Base-by-base conservation (phyloP, 2,113 vertebrate species). In the Microtus ochrogaster region DNA sequence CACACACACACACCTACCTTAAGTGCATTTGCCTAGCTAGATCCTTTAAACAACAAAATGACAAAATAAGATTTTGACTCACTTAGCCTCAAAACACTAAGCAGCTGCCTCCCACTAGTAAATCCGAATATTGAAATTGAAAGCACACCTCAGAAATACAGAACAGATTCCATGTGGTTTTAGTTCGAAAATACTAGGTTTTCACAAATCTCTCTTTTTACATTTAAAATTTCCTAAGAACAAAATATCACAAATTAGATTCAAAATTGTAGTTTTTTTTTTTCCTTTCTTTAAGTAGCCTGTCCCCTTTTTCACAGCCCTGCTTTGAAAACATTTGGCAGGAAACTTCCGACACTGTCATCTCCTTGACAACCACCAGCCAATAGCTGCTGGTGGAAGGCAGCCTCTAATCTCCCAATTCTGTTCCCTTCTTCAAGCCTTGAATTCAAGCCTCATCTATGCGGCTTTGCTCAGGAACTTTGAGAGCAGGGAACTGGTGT, bases 171-270 rank as follows among this genome's bases (percentile, higher is more conserved):
- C 73, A 92, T 33, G 17, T 95, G 55, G 77, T 90, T 96, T 96
- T 30, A 88, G 22, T 87, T 97, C 92, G 74, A 81, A 49, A 68
- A 44, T 73, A 82, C 28, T 79, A 89, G 89, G 30, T 73, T 91
- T 82, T 87, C 72, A 92, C 55, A 97, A 92, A 94, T 76, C 74
- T 33, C 61, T 94, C 68, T 58, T 84, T 94, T 96, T 92, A 61
- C 36, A 78, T 85, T 96, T 24, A 49, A 90, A 93, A 87, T 82
- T 88, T 77, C 81, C 90, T 77, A 92, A 44, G 66, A 77, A 85
- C 10, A 33, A 85, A 82, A 55, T 58, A 16, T 88, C n/a, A 78
- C 74, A 86, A 91, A 65, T 87, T 65, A 82, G 58, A 91, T 74
- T 94, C 49, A 73, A 76, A 94, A 96, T 52, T 9, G 22, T 55